phyloP scores from a whole-genome alignment of 2,797 vertebrate species.

The Gobionotothen gibberifrons region DNA sequence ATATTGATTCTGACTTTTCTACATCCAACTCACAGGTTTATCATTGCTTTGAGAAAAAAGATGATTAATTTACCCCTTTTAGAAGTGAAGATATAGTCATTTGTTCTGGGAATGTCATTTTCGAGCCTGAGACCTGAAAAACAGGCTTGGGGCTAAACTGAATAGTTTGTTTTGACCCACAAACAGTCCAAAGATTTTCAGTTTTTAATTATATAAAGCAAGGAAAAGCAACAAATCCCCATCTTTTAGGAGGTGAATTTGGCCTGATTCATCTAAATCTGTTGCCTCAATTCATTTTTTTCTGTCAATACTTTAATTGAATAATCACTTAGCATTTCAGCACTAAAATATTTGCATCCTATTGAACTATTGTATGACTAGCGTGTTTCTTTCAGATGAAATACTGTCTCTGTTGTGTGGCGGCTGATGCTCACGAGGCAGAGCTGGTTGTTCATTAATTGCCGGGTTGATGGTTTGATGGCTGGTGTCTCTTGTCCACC shows the following conservation, averaged over 20 bases:
- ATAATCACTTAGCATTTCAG: not conserved
- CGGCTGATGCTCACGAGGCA: not conserved
- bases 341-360: not conserved
- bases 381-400: not conserved
- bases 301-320: not conserved
- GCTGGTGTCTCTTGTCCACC: not conserved
- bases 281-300: not conserved
- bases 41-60: too few relatives aligned
- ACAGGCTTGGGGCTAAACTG: too few relatives aligned
- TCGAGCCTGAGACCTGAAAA: too few relatives aligned
- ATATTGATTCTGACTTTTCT: too few relatives aligned
- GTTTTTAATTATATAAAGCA: not conserved
- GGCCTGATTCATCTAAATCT: not conserved
- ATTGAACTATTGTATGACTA: not conserved
- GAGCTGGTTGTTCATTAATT: slow-evolving; percentile 6
- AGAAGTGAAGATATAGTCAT: too few relatives aligned
- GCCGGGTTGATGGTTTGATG: slow-evolving; percentile 13
- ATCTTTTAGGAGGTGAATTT: too few relatives aligned
- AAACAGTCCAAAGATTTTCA: not conserved
- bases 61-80: too few relatives aligned
- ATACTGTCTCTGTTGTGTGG: not conserved
- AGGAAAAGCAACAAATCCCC: not conserved
- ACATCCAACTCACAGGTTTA: too few relatives aligned
- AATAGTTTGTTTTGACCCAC: too few relatives aligned
- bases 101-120: too few relatives aligned